Conservation (phyloP, 1,140 invertebrate species). For the Pseudomyrmex cubaensis region DNA sequence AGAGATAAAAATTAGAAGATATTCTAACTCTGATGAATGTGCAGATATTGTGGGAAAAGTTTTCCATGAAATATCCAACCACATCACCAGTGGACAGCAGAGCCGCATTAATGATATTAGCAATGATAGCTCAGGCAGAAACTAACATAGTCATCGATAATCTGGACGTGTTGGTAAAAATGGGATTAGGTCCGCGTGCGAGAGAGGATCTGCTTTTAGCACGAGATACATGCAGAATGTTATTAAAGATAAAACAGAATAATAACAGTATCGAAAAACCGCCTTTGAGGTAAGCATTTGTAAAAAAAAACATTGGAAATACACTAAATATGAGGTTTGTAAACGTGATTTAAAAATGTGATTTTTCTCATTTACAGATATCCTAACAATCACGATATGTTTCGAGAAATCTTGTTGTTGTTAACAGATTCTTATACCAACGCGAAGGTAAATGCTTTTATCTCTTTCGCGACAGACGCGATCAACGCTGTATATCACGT, state of each 20-base stretch:
- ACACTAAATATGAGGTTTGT: neutral
- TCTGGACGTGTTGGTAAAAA: constrained; percentile 86
- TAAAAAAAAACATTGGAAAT: neutral
- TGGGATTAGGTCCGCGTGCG: constrained; percentile 86
- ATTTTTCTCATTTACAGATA: constrained; percentile 79
- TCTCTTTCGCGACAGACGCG: constrained; percentile 87
- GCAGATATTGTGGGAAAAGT: constrained; percentile 93
- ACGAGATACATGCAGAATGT: constrained; percentile 87
- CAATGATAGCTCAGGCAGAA: constrained; percentile 89
- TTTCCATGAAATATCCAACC: constrained; percentile 90
- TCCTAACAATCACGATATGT: constrained; percentile 86
- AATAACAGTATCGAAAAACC: constrained; percentile 70
- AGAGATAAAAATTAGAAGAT: neutral
- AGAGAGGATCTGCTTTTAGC: constrained; percentile 86
- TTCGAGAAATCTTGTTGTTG: constrained; percentile 83
- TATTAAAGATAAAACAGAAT: constrained; percentile 84
- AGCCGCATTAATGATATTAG: constrained; percentile 89
- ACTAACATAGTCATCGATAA: constrained; percentile 86
- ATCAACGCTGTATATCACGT: constrained; percentile 88
- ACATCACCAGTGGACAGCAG: constrained; percentile 89
- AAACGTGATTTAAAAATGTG: constrained; percentile 29
- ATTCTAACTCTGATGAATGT: constrained; percentile 31
- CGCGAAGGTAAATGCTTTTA: constrained; percentile 84
- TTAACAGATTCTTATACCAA: constrained; percentile 84
- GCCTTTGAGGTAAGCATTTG: constrained; percentile 72